These are phyloP conservation scores for Argyra leucocephala DNA, from an alignment of 2,888 invertebrate genomes.

Conservation along the genomic window DNA sequence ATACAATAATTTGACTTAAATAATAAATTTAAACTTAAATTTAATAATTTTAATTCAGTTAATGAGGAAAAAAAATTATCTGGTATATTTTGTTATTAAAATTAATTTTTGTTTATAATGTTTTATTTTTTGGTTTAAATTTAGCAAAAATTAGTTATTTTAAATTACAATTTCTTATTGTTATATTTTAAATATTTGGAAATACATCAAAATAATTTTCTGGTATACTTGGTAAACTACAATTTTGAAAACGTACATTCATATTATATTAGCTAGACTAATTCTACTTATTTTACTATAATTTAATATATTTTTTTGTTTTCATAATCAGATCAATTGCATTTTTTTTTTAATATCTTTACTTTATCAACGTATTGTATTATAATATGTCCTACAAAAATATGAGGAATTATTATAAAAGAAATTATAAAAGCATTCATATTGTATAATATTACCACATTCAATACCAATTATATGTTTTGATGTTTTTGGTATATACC, in stretches of 20 bases:
- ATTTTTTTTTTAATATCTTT: too few relatives aligned
- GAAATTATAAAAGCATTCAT: too few relatives aligned
- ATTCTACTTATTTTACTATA: constrained; percentile 2
- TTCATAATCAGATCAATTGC: background rate
- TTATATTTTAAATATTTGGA: constrained; percentile 9
- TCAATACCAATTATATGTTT: constrained; percentile 1
- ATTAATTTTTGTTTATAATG: background rate
- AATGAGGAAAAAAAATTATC: background rate
- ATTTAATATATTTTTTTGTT: constrained; percentile 9
- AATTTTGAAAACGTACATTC: constrained; percentile 9
- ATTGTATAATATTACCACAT: too few relatives aligned
- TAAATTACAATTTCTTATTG: constrained; percentile 1
- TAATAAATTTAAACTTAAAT: constrained; percentile 10
- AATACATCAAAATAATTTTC: constrained; percentile 10
- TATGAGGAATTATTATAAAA: too few relatives aligned
- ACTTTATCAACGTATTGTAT: too few relatives aligned
- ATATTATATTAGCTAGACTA: background rate
- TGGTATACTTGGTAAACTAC: constrained; percentile 7
- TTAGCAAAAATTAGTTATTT: background rate
- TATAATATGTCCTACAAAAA: too few relatives aligned
- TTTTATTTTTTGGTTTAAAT: background rate
- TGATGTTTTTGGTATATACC: background rate
- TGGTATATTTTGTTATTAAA: background rate
- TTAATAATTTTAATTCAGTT: background rate
- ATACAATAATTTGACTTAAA: background rate